These are phyloP conservation scores for Alethe castanea DNA, from an alignment of 2,113 vertebrate genomes.

Conservation along the genomic window DNA sequence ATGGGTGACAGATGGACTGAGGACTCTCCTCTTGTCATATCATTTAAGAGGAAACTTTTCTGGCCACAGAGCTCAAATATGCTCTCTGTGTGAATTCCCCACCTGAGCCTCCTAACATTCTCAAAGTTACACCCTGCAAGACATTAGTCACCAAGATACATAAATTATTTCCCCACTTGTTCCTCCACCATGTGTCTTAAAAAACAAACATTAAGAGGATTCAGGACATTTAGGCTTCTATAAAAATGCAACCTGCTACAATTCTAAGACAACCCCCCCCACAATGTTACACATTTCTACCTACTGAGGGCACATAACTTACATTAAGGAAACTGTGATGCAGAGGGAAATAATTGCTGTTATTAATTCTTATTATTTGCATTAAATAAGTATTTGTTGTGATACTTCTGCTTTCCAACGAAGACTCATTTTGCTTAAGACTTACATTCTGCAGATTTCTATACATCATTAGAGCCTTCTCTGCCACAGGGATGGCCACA, in stretches of 20 bases:
- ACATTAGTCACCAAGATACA: background rate
- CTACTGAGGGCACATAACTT: background rate
- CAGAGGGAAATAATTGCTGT: background rate
- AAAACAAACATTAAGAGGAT: background rate
- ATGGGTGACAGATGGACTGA: background rate
- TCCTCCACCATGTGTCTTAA: background rate
- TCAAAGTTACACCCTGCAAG: background rate
- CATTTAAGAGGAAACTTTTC: background rate
- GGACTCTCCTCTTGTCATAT: background rate
- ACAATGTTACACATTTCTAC: background rate
- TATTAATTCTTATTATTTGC: background rate
- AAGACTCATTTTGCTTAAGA: background rate
- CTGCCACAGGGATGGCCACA: background rate
- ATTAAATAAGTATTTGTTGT: background rate
- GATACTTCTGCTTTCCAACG: background rate
- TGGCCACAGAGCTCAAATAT: background rate
- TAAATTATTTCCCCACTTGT: background rate
- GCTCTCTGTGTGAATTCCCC: background rate
- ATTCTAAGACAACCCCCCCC: background rate
- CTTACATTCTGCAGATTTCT: background rate
- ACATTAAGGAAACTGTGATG: background rate
- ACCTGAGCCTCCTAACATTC: fast-evolving
- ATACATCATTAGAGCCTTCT: background rate
- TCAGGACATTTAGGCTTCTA: background rate
- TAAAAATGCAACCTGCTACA: background rate